Conservation (phyloP, 2,797 vertebrate species). For the Ctenosaura bakeri region DNA sequence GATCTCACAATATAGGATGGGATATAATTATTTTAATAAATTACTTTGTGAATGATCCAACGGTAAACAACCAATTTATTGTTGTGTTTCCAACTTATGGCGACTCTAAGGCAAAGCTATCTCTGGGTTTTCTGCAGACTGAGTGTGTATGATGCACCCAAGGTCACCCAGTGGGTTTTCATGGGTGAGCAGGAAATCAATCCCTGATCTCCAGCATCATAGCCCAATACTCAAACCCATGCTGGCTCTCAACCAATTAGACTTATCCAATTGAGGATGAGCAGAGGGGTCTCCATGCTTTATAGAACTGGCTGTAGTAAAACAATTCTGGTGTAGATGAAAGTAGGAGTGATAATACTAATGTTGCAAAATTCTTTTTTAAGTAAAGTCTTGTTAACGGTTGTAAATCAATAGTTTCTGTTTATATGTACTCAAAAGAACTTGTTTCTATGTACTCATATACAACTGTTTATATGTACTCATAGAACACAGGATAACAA, state of each 20-base stretch:
- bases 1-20: too few relatives aligned
- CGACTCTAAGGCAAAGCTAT: too few relatives aligned
- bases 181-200: too few relatives aligned
- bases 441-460: background rate
- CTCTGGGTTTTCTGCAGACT: too few relatives aligned
- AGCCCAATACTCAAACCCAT: too few relatives aligned
- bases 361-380: background rate
- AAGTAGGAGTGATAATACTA: background rate
- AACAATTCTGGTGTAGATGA: background rate
- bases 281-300: accelerated
- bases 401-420: background rate
- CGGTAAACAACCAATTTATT: background rate
- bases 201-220: too few relatives aligned
- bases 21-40: background rate
- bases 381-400: background rate
- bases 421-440: background rate
- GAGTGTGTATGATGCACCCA: too few relatives aligned
- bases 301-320: background rate
- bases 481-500: background rate
- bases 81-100: too few relatives aligned
- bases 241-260: too few relatives aligned
- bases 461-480: background rate
- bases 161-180: too few relatives aligned
- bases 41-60: conserved; percentile 5
- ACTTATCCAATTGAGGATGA: background rate